Conservation (phyloP, 1,140 invertebrate genomes). For the Acromyrmex charruanus region DNA sequence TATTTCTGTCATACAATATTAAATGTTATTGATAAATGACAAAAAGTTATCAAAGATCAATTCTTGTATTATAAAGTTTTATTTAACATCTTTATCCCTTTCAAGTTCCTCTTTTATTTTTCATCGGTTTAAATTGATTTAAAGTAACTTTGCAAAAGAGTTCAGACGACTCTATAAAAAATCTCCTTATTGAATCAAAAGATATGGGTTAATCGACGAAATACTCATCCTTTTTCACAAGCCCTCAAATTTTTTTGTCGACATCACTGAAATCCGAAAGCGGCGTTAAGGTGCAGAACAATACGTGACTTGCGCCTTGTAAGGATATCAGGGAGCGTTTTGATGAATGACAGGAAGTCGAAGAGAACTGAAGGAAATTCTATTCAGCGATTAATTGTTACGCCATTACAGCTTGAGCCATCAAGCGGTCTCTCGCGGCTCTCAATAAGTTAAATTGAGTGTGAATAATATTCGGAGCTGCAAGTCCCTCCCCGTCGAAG, state of each 20-base stretch:
- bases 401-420: conserved; percentile 74
- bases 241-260: conserved; percentile 27
- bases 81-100: conserved; percentile 6
- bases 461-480: conserved; percentile 79
- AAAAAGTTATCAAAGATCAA: conserved; percentile 20
- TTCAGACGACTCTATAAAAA: conserved; percentile 16
- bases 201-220: conserved; percentile 48
- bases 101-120: conserved; percentile 13
- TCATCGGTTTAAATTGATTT: conserved; percentile 31
- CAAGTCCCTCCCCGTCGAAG: conserved; percentile 53
- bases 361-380: conserved; percentile 57
- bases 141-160: neutral
- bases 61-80: conserved; percentile 31
- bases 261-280: conserved; percentile 47
- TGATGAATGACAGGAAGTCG: conserved; percentile 74
- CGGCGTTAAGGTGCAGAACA: conserved; percentile 44
- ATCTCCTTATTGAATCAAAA: conserved; percentile 42
- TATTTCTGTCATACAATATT: neutral
- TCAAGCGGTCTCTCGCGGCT: conserved; percentile 64
- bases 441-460: conserved; percentile 80
- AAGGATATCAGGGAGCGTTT: conserved; percentile 51
- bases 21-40: neutral
- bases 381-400: conserved; percentile 79
- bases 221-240: conserved; percentile 32
- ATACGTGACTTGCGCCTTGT: conserved; percentile 47